These are phyloP conservation scores for Petroica traversi DNA, from an alignment of 2,113 vertebrate genomes.

Conservation along the genomic window DNA sequence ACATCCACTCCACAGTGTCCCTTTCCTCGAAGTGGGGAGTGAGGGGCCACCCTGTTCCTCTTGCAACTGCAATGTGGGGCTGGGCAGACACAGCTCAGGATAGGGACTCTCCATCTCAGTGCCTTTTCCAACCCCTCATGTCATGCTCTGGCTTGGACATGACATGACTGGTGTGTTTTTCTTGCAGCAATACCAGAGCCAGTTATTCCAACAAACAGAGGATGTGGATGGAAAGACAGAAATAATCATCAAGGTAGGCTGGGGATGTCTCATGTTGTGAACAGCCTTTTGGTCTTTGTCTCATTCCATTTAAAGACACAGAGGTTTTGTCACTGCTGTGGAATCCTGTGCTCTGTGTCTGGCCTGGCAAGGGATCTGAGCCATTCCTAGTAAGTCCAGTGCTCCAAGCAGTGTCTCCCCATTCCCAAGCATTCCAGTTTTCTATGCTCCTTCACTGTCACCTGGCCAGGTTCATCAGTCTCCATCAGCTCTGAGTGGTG, in stretches of 20 bases:
- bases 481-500: background rate
- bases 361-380: background rate
- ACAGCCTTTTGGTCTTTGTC: background rate
- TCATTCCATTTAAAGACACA: background rate
- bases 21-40: background rate
- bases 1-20: background rate
- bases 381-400: background rate
- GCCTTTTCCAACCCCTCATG: accelerated
- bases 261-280: background rate
- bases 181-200: constrained; percentile 81
- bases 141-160: background rate
- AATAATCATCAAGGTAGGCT: constrained; percentile 86
- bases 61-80: background rate
- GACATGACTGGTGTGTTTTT: background rate
- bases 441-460: accelerated
- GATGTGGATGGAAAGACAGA: constrained; percentile 86
- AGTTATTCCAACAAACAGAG: constrained; percentile 81
- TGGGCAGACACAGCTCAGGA: background rate
- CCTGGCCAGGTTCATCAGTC: background rate
- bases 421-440: background rate
- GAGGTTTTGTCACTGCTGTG: background rate
- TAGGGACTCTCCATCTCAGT: background rate
- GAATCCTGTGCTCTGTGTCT: background rate
- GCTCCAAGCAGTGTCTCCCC: background rate
- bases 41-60: background rate